These are phyloP conservation scores for Pteropus alecto DNA, from an alignment of 2,113 vertebrate species.

Conservation along the genomic window DNA sequence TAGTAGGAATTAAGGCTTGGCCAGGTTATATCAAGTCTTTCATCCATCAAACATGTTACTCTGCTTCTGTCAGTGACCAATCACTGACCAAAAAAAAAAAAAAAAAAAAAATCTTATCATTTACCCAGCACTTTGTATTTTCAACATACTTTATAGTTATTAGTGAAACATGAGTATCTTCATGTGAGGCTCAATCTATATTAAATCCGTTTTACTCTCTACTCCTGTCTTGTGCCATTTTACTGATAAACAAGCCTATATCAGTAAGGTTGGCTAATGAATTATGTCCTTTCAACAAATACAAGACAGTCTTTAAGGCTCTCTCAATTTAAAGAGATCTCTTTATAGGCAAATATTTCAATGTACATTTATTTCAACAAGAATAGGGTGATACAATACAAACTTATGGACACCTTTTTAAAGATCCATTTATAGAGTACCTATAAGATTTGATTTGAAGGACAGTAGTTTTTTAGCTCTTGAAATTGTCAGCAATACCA, in stretches of 20 bases:
- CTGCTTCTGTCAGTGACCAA: background rate
- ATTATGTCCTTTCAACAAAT: background rate
- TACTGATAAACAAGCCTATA: background rate
- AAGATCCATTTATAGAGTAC: background rate
- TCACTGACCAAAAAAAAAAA: background rate
- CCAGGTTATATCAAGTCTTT: background rate
- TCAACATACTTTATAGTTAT: background rate
- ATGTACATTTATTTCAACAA: background rate
- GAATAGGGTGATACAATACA: background rate
- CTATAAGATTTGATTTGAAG: background rate
- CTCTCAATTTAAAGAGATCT: background rate
- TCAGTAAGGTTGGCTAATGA: background rate
- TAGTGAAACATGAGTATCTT: background rate
- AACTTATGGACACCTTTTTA: background rate
- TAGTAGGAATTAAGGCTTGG: background rate
- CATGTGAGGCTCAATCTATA: background rate
- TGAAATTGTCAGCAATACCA: background rate
- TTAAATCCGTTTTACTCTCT: background rate
- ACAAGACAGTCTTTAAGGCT: background rate
- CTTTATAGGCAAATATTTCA: background rate
- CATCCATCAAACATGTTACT: background rate
- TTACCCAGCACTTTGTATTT: background rate
- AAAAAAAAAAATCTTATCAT: background rate
- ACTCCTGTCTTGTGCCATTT: background rate
- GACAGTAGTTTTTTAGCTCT: background rate